Percentiles rank a stretch among this genome's conserved stretches.
phyloP scores from a whole-genome alignment of 1,140 invertebrate genomes.

The Ylistrum balloti region DNA sequence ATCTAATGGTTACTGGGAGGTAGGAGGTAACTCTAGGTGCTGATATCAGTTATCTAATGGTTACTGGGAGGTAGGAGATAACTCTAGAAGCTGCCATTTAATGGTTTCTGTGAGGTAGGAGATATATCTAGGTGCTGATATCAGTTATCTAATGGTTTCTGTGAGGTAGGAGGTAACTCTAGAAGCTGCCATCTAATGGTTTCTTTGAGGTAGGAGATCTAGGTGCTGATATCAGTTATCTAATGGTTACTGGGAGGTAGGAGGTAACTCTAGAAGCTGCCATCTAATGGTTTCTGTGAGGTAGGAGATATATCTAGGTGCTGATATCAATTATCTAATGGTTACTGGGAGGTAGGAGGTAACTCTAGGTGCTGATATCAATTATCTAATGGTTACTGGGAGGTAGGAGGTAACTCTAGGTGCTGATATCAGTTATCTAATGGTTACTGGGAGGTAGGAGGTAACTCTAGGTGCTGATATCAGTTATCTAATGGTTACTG shows the following conservation, averaged over 20 bases:
- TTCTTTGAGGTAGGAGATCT: no score
- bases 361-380: no score
- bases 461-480: not conserved
- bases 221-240: not conserved
- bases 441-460: no score
- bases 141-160: no score
- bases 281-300: not conserved
- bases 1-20: not conserved
- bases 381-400: no score
- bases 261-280: not conserved
- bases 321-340: no score
- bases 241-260: not conserved
- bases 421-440: not conserved
- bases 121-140: no score
- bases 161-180: not conserved
- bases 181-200: no score
- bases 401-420: no score
- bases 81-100: not conserved
- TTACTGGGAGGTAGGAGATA: not conserved
- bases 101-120: not conserved
- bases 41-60: not conserved
- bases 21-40: not conserved
- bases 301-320: no score
- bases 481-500: not conserved
- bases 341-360: no score